Conservation (phyloP, 2,113 vertebrate species). For the Macrotis lagotis region DNA sequence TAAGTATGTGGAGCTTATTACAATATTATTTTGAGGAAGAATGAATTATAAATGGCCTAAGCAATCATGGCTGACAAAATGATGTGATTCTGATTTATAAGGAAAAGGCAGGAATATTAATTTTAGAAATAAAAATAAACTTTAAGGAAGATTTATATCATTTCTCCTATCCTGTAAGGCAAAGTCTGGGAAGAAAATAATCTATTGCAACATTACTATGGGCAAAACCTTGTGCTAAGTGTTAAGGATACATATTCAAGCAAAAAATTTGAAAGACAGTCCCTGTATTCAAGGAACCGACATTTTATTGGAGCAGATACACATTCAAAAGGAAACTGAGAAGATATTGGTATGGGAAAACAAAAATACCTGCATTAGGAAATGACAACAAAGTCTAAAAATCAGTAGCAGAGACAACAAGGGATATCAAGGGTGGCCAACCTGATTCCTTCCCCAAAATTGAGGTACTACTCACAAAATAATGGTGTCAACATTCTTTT, state of each 20-base stretch:
- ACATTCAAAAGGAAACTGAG: neutral
- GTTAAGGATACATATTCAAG: neutral
- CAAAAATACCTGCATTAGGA: neutral
- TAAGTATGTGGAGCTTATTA: slow-evolving; percentile 57
- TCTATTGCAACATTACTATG: neutral
- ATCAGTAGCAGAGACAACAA: neutral
- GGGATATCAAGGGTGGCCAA: neutral
- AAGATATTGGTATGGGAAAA: neutral
- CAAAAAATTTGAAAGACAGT: neutral
- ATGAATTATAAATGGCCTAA: slow-evolving; percentile 71
- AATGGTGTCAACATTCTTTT: slow-evolving; percentile 52
- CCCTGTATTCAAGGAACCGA: neutral
- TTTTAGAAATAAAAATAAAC: slow-evolving; percentile 33
- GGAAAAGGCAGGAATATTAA: slow-evolving; percentile 35
- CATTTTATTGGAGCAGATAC: neutral
- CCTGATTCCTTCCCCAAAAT: neutral
- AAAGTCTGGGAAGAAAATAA: neutral
- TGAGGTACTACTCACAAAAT: neutral
- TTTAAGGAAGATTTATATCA: neutral
- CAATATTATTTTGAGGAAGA: slow-evolving; percentile 67
- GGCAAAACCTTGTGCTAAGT: neutral
- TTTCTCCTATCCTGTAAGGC: neutral
- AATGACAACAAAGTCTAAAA: neutral
- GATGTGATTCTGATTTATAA: slow-evolving; percentile 1
- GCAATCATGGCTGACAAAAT: slow-evolving; percentile 46